Evolutionary conservation across 2,797 vertebrate genomes (phyloP).

Genomic region (Poecilia velifera): DNA sequence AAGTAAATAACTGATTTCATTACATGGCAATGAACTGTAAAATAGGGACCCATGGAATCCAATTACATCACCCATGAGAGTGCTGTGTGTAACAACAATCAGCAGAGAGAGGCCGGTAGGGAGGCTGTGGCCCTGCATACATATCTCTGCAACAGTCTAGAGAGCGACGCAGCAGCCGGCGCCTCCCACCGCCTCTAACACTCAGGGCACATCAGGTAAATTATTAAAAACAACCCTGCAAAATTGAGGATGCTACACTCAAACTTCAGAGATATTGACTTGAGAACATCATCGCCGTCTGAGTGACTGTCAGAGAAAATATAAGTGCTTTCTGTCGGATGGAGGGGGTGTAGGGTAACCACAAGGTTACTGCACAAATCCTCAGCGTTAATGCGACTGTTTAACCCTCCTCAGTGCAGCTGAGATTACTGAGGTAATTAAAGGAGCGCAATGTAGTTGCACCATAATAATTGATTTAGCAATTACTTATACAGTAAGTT

Average conservation of each 20-base stretch:
- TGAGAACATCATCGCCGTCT: conserved; percentile 51
- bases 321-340: conserved; percentile 28
- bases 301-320: conserved; percentile 45
- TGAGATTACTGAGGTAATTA: conserved; percentile 3
- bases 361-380: conserved; percentile 31
- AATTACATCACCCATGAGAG: conserved; percentile 74
- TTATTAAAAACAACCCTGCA: conserved; percentile 77
- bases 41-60: conserved; percentile 74
- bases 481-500: not conserved
- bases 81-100: conserved; percentile 63
- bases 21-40: conserved; percentile 76
- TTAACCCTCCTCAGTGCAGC: conserved; percentile 7
- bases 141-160: conserved; percentile 39
- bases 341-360: conserved; percentile 32
- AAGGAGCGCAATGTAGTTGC: not conserved
- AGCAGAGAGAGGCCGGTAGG: conserved; percentile 52
- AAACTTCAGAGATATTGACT: conserved; percentile 71
- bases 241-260: conserved; percentile 65
- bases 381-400: conserved; percentile 14
- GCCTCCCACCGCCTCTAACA: conserved; percentile 35
- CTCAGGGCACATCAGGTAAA: conserved; percentile 55
- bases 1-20: conserved; percentile 81
- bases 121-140: conserved; percentile 49
- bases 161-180: conserved; percentile 30
- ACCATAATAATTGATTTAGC: not conserved